Base-by-base conservation (phyloP, 2,113 vertebrate genomes). In the Laticauda colubrina region DNA sequence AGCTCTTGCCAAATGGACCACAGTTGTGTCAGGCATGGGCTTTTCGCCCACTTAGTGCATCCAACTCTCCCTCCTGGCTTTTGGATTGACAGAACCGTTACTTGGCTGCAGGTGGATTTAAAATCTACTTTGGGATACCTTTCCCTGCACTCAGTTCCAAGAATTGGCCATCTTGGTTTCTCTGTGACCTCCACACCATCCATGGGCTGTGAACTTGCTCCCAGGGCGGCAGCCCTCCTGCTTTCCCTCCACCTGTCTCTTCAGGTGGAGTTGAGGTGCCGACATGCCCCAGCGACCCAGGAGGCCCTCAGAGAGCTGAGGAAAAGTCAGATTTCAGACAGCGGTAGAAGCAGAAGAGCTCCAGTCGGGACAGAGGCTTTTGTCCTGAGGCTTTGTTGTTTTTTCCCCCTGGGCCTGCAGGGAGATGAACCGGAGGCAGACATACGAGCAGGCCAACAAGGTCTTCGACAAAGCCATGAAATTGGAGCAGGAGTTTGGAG, bases 361-460 rank as follows among this genome's bases (percentile, higher is more conserved):
- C 34, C 1, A 12, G 51, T 8, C 20, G 1, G n/a, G 23, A 18
- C 23, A 15, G 29, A 0, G 69, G n/a, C 59, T 45, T n/a, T 57
- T 89, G 24, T 81, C 11, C 39, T 90, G 75, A 90, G 55, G 85
- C 91, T 48, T 8, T 39, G 39, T 93, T 5, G 1, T 7, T 93
- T 51, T 61, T 5, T 0, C 9, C 10, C 93, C n/a, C 29, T 96
- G 9, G 96, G 5, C 0, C 75, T 97, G 69, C 97, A 99, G 99
- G 99, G 99, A 99, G 97, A 98, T 99, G 98, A 99, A 99, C 96
- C 98, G 99, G 97, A 97, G 99, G 96, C 99, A 99, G 98, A 99
- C 99, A 0, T 99, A 99, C 0, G 99, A 99, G 94, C 99, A 99
- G 97, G 99, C 99, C 96, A 99, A 98, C 97, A 99, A 99, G 98